Conservation (phyloP, 2,797 vertebrate species). For the Peromyscus attwateri region DNA sequence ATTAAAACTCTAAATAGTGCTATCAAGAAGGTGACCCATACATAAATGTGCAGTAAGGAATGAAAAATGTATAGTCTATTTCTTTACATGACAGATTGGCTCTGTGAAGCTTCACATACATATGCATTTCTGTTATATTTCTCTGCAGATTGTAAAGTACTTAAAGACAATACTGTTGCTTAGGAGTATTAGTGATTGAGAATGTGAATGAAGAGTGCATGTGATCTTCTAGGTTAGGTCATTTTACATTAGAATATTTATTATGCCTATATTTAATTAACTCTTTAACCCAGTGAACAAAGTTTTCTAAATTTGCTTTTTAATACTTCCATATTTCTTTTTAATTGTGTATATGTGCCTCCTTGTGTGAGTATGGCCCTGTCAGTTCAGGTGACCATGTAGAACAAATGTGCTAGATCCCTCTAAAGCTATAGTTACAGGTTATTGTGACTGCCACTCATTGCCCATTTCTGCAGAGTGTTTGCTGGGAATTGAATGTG, state of each 20-base stretch:
- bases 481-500: not conserved
- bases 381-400: not conserved
- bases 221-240: not conserved
- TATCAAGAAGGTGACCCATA: not conserved
- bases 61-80: not conserved
- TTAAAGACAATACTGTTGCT: not conserved
- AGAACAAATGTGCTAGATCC: not conserved
- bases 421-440: not conserved
- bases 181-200: not conserved
- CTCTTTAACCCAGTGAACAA: not conserved
- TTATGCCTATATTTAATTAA: not conserved
- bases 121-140: not conserved
- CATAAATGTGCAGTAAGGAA: not conserved
- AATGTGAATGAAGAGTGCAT: not conserved
- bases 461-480: accelerated
- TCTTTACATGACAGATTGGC: not conserved
- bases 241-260: not conserved
- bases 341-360: not conserved
- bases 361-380: not conserved
- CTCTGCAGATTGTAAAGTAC: not conserved
- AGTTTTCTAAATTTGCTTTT: not conserved
- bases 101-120: not conserved
- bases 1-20: not conserved
- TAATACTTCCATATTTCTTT: not conserved
- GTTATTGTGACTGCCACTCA: not conserved